Conservation (phyloP, 2,888 invertebrate genomes). For the Tenthredo amoena region DNA sequence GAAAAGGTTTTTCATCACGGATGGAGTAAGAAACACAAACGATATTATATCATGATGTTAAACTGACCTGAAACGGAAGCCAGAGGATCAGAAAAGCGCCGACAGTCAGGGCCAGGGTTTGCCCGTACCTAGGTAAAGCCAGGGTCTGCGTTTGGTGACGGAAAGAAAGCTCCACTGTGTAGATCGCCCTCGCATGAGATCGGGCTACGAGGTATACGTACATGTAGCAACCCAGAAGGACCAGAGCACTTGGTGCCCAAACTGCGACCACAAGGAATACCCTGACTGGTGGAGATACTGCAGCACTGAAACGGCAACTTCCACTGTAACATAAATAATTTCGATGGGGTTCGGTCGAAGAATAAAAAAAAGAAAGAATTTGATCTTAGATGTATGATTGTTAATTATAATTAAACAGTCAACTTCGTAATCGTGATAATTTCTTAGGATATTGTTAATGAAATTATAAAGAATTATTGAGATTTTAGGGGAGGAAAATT, state of each 20-base stretch:
- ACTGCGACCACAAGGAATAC: conserved; percentile 82
- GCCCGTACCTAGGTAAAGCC: conserved; percentile 81
- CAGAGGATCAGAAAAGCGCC: conserved; percentile 82
- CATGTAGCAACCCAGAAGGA: conserved; percentile 82
- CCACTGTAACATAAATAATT: conserved; percentile 72
- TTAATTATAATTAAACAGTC: not conserved
- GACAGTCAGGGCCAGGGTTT: conserved; percentile 83
- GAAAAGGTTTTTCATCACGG: not conserved
- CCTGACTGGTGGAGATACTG: conserved; percentile 80
- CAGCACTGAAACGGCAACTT: conserved; percentile 79
- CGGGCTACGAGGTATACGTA: conserved; percentile 84
- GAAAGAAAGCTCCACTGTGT: conserved; percentile 81
- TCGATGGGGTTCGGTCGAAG: not conserved
- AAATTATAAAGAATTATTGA: not conserved
- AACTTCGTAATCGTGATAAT: not conserved
- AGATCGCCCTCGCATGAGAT: conserved; percentile 83
- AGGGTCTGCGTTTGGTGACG: conserved; percentile 77
- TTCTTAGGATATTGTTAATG: not conserved
- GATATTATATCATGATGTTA: not conserved
- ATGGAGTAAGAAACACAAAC: not conserved
- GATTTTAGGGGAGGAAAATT: not conserved
- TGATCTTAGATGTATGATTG: not conserved
- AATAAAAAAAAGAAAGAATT: not conserved
- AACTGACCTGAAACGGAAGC: conserved; percentile 82
- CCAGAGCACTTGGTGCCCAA: conserved; percentile 82